Evolutionary conservation across 2,888 invertebrate species (phyloP).

Genomic region (Rhagonycha fulva): DNA sequence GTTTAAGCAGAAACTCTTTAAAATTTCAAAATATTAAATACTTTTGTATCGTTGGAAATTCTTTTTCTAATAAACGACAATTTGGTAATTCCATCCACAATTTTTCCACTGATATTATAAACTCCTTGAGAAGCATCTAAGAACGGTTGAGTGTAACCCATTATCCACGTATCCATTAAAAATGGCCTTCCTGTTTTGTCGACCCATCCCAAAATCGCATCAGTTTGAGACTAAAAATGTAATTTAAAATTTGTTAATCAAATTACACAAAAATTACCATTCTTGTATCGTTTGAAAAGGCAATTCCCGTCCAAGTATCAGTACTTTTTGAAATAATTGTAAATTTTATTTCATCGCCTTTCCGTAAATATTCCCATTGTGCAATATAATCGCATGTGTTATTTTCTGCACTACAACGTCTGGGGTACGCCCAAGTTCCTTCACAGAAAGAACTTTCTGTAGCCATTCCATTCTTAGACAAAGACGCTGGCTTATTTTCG

Average conservation of each 20-base stretch:
- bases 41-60: conserved; percentile 67
- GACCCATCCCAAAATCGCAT: conserved; percentile 88
- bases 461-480: conserved; percentile 49
- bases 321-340: conserved; percentile 78
- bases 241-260: neutral
- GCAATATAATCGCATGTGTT: conserved; percentile 80
- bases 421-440: conserved; percentile 79
- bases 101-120: conserved; percentile 67
- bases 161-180: conserved; percentile 87
- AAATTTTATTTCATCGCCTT: conserved; percentile 77
- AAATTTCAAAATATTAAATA: conserved; percentile 30
- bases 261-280: conserved; percentile 64
- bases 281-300: conserved; percentile 80
- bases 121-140: conserved; percentile 78
- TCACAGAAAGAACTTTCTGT: conserved; percentile 64
- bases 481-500: conserved; percentile 52
- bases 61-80: conserved; percentile 80
- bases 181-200: conserved; percentile 79
- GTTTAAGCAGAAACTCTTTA: neutral
- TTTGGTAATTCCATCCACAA: conserved; percentile 76
- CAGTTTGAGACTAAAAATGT: conserved; percentile 74
- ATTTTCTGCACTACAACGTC: conserved; percentile 65
- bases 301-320: conserved; percentile 89
- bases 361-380: conserved; percentile 75
- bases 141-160: conserved; percentile 76